These are phyloP conservation scores for Drosophila neonasuta DNA, from an alignment of 2,888 invertebrate genomes.

Conservation along the genomic window DNA sequence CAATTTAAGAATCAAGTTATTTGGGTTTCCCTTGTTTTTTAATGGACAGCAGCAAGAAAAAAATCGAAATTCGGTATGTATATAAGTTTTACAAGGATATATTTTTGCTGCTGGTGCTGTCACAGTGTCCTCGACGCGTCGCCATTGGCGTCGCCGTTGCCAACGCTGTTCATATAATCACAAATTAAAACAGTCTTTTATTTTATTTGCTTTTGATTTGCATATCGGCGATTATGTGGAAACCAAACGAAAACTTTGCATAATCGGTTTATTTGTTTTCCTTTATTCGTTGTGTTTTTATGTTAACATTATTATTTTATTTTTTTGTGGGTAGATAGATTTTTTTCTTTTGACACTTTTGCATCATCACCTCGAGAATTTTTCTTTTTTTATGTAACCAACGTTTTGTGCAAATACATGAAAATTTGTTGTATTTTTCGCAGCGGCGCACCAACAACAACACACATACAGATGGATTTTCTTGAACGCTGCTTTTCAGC, in stretches of 20 bases:
- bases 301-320: slow-evolving; percentile 1
- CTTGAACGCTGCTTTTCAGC: slow-evolving; percentile 67
- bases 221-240: slow-evolving; percentile 12
- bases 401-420: slow-evolving; percentile 67
- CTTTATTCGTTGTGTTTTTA: not conserved
- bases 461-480: slow-evolving; percentile 70
- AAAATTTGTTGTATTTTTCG: slow-evolving; percentile 64
- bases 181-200: slow-evolving; percentile 34
- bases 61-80: slow-evolving; percentile 76
- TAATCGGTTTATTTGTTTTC: slow-evolving; percentile 19
- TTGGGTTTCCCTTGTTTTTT: slow-evolving; percentile 20
- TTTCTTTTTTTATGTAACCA: slow-evolving; percentile 65
- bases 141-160: slow-evolving; percentile 38
- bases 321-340: slow-evolving; percentile 17
- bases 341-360: slow-evolving; percentile 40
- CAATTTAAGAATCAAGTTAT: slow-evolving; percentile 10
- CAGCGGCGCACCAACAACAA: slow-evolving; percentile 64
- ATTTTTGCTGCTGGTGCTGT: slow-evolving; percentile 45
- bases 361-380: slow-evolving; percentile 52
- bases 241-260: slow-evolving; percentile 30
- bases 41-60: slow-evolving; percentile 40
- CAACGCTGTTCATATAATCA: slow-evolving; percentile 45
- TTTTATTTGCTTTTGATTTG: slow-evolving; percentile 10
- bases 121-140: slow-evolving; percentile 48
- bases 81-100: slow-evolving; percentile 75